phyloP scores from a whole-genome alignment of 2,113 vertebrate genomes.

The Ancistrus triradiatus region DNA sequence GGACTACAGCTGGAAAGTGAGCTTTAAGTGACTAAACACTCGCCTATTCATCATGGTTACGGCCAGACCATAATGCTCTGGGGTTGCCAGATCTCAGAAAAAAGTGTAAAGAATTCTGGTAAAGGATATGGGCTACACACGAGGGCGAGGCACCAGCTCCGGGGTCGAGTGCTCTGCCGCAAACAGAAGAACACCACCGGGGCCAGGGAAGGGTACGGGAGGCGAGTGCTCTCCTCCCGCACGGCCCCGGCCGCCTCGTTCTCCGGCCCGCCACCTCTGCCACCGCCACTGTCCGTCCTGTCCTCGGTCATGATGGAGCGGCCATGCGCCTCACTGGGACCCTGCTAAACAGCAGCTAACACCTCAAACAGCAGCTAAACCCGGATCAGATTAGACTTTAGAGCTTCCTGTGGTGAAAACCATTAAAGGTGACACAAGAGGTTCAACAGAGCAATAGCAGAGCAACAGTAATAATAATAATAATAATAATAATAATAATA shows the following conservation, averaged over 20 bases:
- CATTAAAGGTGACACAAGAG: too few relatives aligned
- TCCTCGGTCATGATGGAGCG: constrained; percentile 25
- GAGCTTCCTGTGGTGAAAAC: background rate
- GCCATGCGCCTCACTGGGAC: constrained; percentile 16
- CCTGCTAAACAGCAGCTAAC: constrained; percentile 1
- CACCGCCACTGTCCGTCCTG: constrained; percentile 7
- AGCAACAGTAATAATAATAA: too few relatives aligned
- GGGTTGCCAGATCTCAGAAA: too few relatives aligned
- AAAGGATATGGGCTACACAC: constrained; percentile 99
- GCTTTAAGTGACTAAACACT: too few relatives aligned
- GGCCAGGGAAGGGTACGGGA: constrained; percentile 87
- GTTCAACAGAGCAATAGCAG: too few relatives aligned
- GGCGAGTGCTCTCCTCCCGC: constrained; percentile 73
- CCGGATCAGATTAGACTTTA: background rate
- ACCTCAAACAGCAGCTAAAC: background rate
- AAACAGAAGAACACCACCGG: constrained; percentile 92
- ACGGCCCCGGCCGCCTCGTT: background rate
- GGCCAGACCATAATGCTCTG: too few relatives aligned
- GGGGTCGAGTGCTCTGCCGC: constrained; percentile 87
- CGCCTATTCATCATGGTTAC: too few relatives aligned
- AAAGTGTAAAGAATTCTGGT: too few relatives aligned
- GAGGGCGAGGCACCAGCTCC: constrained; percentile 92
- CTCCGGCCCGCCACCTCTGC: constrained; percentile 14
- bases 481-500: too few relatives aligned
- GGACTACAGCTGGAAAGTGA: too few relatives aligned